Evolutionary conservation across 2,113 vertebrate species (phyloP).

Genomic region (Pycnonotus jocosus): DNA sequence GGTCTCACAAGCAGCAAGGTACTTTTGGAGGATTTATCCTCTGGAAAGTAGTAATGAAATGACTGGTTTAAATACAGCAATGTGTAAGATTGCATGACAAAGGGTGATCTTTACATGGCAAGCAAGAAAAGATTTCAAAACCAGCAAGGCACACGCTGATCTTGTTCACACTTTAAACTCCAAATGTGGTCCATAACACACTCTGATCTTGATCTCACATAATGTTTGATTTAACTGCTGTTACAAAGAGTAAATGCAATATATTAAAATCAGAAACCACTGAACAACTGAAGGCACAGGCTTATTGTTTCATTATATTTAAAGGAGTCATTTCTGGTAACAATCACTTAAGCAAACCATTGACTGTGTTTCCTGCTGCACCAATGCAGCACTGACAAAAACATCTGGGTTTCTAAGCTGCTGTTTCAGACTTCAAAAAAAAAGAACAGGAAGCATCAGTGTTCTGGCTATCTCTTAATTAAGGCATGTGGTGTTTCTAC

Average conservation of each 20-base stretch:
- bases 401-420: neutral
- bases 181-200: neutral
- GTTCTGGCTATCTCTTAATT: constrained; percentile 35
- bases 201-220: neutral
- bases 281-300: neutral
- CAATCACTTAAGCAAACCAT: neutral
- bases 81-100: neutral
- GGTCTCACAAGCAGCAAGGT: neutral
- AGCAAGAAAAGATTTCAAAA: neutral
- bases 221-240: neutral
- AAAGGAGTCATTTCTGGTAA: neutral
- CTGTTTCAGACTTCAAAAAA: neutral
- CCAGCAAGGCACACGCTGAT: neutral
- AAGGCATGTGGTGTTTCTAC: neutral
- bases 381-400: neutral
- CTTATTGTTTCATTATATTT: neutral
- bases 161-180: neutral
- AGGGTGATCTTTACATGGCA: neutral
- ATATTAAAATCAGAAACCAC: neutral
- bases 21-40: neutral
- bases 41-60: neutral
- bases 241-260: neutral
- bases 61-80: neutral
- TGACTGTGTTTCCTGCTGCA: neutral
- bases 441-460: constrained; percentile 5